Evolutionary conservation across 1,140 invertebrate genomes (phyloP), one percentile per base, ranked within the genome.

Genomic region (Caenorhabditis brenneri): DNA sequence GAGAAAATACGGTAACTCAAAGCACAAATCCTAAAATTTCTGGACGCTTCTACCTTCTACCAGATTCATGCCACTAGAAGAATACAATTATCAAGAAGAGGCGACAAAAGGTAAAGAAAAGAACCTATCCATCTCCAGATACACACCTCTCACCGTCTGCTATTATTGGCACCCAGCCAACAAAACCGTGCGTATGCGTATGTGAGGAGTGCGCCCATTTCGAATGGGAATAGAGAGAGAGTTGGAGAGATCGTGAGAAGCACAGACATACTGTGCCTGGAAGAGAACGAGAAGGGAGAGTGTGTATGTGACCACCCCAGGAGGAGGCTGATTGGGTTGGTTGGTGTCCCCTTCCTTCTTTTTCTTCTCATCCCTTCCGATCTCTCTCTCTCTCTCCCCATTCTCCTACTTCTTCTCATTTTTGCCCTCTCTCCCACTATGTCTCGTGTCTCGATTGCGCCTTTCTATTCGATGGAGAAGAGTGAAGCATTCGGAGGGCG

Each of bases 111-210:
- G n/a, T n/a, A n/a, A n/a, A n/a, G n/a, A n/a, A n/a, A n/a, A n/a
- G n/a, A n/a, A n/a, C n/a, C n/a, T n/a, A n/a, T n/a, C n/a, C n/a
- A n/a, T n/a, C n/a, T n/a, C n/a, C n/a, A n/a, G n/a, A n/a, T n/a
- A n/a, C n/a, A n/a, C n/a, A n/a, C n/a, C n/a, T n/a, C n/a, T n/a
- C 36, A 3, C 60, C 7, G 3, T 36, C 16, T 27, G 60, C 36
- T 65, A 39, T 65, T 65, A 39, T 65, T 65, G 60, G 60, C 60
- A 65, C 12, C 12, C 29, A 36, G 60, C 60, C 60, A 65, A 65
- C 60, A 65, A 65, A 65, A 65, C 60, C 60, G 60, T 65, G 60
- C 60, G 60, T 33, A n/a, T n/a, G n/a, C n/a, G n/a, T n/a, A n/a
- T n/a, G n/a, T n/a, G n/a, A n/a, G n/a, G n/a, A n/a, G n/a, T n/a